Percentiles rank a stretch among this genome's conserved stretches.
phyloP scores from a whole-genome alignment of 2,113 vertebrate species.

The Aegypius monachus region DNA sequence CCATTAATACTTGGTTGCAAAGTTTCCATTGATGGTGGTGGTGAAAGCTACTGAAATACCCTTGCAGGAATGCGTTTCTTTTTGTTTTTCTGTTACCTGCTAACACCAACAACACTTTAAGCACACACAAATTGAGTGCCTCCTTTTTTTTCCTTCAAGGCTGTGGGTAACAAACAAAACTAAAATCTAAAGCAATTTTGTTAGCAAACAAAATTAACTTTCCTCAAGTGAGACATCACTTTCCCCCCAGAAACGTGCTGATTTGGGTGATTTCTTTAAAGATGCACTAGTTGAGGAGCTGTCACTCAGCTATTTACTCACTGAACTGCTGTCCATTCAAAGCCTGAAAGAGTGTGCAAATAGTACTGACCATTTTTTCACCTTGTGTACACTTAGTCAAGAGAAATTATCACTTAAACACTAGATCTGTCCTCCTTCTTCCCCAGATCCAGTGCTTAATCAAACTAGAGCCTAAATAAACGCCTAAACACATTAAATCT shows the following conservation, averaged over 20 bases:
- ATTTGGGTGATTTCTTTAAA: neutral
- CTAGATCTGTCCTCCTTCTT: neutral
- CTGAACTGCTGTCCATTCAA: neutral
- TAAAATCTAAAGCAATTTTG: no score
- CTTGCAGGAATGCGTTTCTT: neutral
- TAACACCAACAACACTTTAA: neutral
- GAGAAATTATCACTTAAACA: neutral
- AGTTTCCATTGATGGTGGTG: neutral
- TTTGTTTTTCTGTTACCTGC: neutral
- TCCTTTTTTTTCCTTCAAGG: neutral
- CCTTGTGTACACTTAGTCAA: neutral
- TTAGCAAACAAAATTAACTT: neutral
- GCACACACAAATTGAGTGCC: neutral
- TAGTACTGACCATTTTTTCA: neutral
- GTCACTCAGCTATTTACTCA: fast-evolving
- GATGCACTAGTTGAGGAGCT: neutral
- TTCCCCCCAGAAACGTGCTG: neutral
- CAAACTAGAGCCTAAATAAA: neutral
- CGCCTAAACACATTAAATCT: neutral
- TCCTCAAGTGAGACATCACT: neutral
- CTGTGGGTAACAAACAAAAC: neutral
- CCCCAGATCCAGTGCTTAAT: neutral
- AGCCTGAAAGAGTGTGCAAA: neutral
- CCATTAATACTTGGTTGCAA: neutral
- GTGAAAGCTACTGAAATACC: neutral